A percentile compares a stretch with the other conserved stretches of the same genome.
Conservation (phyloP, 2,797 vertebrate species). For the Arctocebus calabarensis region DNA sequence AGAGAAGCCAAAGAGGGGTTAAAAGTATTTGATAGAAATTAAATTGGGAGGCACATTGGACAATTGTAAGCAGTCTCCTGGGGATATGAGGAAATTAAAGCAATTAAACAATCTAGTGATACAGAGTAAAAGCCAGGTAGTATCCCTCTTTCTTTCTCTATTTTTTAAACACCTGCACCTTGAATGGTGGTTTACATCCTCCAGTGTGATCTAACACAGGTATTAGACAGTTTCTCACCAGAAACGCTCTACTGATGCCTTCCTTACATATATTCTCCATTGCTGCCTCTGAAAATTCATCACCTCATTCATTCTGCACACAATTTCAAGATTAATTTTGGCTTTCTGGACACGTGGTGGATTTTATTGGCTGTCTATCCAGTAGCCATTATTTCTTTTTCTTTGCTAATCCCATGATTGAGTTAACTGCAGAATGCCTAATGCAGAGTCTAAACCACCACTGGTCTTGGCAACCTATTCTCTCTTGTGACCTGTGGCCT, state of each 20-base stretch:
- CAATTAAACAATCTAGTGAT: conserved; percentile 63
- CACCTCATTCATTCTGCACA: neutral
- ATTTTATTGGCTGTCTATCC: neutral
- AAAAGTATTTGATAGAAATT: conserved; percentile 55
- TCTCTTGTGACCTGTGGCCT: neutral
- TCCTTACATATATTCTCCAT: neutral
- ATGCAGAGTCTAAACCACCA: neutral
- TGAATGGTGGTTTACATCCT: neutral
- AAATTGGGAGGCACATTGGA: conserved; percentile 53
- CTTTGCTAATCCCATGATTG: neutral
- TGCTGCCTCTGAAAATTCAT: neutral
- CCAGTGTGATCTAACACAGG: neutral
- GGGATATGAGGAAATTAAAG: conserved; percentile 63
- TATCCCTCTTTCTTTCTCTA: neutral
- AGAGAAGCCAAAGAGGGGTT: conserved; percentile 1
- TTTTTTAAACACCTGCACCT: neutral
- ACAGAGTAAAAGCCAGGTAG: neutral
- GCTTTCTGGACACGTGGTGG: neutral
- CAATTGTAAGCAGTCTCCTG: conserved; percentile 57
- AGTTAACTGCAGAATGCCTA: neutral
- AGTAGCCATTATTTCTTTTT: neutral
- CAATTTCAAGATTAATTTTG: conserved; percentile 12
- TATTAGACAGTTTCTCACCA: neutral
- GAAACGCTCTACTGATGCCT: neutral
- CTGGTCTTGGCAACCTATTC: neutral